phyloP scores from a whole-genome alignment of 2,113 vertebrate genomes.

The Elephantulus edwardii region DNA sequence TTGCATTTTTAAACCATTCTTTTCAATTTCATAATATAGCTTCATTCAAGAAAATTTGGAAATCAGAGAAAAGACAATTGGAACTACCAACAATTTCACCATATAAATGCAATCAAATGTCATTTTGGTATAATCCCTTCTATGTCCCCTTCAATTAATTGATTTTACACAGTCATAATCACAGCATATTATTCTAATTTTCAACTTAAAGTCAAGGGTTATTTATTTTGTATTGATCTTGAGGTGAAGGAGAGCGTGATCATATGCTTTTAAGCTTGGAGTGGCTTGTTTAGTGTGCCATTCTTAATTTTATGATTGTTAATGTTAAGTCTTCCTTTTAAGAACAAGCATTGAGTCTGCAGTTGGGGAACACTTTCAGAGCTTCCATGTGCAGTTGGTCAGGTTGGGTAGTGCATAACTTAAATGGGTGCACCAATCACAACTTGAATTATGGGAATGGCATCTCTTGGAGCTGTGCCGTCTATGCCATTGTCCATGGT shows the following conservation, averaged over 20 bases:
- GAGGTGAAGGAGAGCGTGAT: background rate
- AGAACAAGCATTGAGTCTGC: background rate
- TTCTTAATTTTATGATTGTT: no score
- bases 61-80: background rate
- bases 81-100: background rate
- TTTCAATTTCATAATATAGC: background rate
- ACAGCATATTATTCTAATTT: background rate
- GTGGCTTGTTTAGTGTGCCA: background rate
- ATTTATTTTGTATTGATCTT: background rate
- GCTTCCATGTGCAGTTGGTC: background rate
- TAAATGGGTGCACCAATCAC: background rate
- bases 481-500: background rate
- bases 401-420: background rate
- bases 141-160: background rate
- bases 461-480: background rate
- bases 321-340: no score
- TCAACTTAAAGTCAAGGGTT: background rate
- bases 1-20: background rate
- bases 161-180: background rate
- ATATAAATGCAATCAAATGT: background rate
- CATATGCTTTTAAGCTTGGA: background rate
- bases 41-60: background rate
- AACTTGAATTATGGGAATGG: background rate
- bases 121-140: background rate
- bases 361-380: no score